These are phyloP conservation scores for Pteropus rufus DNA, from an alignment of 2,797 vertebrate species.

Conservation along the genomic window DNA sequence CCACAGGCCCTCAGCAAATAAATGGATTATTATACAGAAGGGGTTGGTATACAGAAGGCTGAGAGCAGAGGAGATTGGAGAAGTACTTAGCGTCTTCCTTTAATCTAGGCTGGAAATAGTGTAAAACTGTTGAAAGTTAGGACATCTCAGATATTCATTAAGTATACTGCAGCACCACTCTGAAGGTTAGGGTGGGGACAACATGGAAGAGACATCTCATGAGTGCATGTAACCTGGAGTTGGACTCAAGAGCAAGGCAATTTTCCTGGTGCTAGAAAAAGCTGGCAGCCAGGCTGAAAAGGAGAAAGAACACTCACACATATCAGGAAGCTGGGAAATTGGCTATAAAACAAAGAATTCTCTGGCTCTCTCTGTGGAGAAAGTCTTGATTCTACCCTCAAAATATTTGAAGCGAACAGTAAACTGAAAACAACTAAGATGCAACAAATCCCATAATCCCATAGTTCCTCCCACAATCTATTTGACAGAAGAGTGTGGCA, in stretches of 20 bases:
- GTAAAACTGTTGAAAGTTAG: not conserved
- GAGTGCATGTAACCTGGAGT: too few species aligned
- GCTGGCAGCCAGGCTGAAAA: not conserved
- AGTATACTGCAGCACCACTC: not conserved
- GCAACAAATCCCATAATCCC: not conserved
- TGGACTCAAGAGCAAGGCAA: not conserved
- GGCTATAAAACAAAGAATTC: not conserved
- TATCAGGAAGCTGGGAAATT: not conserved
- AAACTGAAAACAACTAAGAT: not conserved
- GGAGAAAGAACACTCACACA: not conserved
- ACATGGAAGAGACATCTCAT: not conserved
- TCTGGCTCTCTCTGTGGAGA: not conserved
- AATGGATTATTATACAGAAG: not conserved
- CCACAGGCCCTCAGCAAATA: not conserved
- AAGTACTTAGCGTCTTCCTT: not conserved
- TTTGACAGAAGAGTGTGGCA: not conserved
- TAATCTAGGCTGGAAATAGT: not conserved
- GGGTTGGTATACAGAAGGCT: not conserved
- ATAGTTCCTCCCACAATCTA: not conserved
- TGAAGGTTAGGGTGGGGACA: not conserved
- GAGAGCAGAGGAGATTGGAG: not conserved
- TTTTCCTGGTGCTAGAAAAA: not conserved
- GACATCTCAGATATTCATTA: not conserved
- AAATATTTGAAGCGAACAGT: not conserved
- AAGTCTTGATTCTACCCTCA: not conserved